Evolutionary conservation across 2,888 invertebrate genomes (phyloP), one percentile per base, ranked within the genome.

Genomic region (Chirona hameri): DNA sequence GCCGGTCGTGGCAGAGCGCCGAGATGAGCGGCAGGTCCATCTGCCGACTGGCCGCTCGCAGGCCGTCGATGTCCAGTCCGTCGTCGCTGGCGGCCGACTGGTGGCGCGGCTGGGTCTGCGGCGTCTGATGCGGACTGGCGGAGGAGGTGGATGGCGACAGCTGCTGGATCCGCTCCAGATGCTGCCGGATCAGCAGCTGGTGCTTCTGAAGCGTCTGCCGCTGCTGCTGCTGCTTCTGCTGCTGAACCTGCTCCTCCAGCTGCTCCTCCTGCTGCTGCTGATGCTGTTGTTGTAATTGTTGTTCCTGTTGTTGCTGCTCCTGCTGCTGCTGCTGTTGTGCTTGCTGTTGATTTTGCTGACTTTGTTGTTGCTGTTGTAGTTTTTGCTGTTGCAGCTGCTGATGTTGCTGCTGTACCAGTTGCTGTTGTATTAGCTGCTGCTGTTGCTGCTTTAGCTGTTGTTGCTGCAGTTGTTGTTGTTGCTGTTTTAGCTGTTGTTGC

Each of bases 1-100:
- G 94, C 83, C 94, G 92, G 89, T 97, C 97, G 88, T 97, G 97
- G 90, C 96, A 97, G 86, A 97, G 90, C 24, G 97, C 97, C 84
- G 96, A 94, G 87, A 97, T 96, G 84, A 98, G 90, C 31, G 97
- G 97, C 88, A 97, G 90, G 89, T 96, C 96, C 87, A 96, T 90
- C 88, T 95, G 94, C 87, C 93, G 93, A 89, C 95, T 95, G 89
- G 95, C 95, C 89, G 95, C 95, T 83, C 95, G 91, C 84, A 96
- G 90, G 86, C 81, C 85, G 85, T 18, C 85, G 85, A 57, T 86
- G 85, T 18, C 86, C 84, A 57, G 86, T 84, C 39, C 82, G 83
- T 60, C 84, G 83, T 69, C 85, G 84, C 81, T 85, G 83, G n/a
- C 84, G 84, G 83, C 85, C 83, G 27, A 85, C 84, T n/a, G 84